Evolutionary conservation across 2,797 vertebrate genomes (phyloP).

Genomic region (Paramormyrops hopkinsi): DNA sequence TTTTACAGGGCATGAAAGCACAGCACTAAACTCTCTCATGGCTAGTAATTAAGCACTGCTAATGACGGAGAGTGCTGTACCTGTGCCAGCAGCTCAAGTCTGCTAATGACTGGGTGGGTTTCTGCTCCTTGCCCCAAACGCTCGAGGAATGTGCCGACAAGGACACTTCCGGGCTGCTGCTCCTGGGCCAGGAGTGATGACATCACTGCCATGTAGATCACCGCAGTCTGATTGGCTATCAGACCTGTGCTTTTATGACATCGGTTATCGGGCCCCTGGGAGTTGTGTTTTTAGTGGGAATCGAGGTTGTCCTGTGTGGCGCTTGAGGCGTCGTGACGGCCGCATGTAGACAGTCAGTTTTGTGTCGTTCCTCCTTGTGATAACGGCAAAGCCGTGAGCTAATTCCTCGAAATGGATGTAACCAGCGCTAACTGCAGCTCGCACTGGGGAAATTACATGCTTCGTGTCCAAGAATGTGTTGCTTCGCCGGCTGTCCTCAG

Average conservation of each 20-base stretch:
- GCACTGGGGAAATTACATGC: conserved; percentile 3
- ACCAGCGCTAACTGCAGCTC: not conserved
- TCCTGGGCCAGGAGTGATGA: conserved; percentile 17
- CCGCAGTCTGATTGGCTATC: not conserved
- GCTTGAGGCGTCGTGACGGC: not conserved
- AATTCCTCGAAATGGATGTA: conserved; percentile 12
- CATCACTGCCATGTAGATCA: not conserved
- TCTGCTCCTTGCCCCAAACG: conserved; percentile 40
- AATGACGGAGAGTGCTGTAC: conserved; percentile 50
- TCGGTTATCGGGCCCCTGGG: not conserved
- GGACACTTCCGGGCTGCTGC: conserved; percentile 34
- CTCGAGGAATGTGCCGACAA: conserved; percentile 50
- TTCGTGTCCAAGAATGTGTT: not conserved
- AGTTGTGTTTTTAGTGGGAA: not conserved
- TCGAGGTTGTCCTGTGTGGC: not conserved
- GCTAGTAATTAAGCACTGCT: conserved; percentile 53
- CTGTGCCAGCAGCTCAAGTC: conserved; percentile 55
- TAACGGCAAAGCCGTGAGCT: not conserved
- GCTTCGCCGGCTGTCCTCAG: not conserved
- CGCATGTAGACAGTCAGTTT: not conserved
- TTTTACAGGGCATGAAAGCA: conserved; percentile 41
- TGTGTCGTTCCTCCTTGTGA: not conserved
- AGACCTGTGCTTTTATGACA: not conserved
- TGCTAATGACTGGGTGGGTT: conserved; percentile 49
- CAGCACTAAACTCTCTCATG: conserved; percentile 40